These are phyloP conservation scores for Hylia prasina DNA, from an alignment of 2,113 vertebrate species.

Conservation along the genomic window DNA sequence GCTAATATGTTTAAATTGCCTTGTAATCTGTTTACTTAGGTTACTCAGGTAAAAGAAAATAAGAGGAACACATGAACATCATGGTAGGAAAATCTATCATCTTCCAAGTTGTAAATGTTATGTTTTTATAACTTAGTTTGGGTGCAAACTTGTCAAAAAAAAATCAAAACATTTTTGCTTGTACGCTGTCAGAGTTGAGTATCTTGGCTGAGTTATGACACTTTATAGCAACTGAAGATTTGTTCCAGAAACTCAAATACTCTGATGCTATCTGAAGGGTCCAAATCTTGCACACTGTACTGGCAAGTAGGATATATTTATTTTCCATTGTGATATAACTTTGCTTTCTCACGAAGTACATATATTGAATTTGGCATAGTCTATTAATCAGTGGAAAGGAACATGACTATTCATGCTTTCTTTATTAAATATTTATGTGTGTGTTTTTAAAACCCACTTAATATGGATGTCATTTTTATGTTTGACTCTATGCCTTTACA, in stretches of 20 bases:
- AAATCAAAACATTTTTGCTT: background rate
- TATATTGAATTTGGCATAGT: background rate
- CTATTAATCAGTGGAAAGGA: background rate
- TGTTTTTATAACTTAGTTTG: slow-evolving; percentile 15
- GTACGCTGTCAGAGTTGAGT: background rate
- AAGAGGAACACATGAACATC: background rate
- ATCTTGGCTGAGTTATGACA: background rate
- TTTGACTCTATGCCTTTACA: slow-evolving; percentile 11
- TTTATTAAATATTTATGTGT: slow-evolving; percentile 2
- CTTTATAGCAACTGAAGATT: background rate
- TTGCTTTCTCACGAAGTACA: slow-evolving; percentile 41
- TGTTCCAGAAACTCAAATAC: background rate
- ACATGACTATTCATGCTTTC: background rate
- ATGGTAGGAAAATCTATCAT: slow-evolving; percentile 40
- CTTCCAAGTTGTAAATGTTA: slow-evolving; percentile 37
- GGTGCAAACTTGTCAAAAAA: background rate
- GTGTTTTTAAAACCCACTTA: background rate
- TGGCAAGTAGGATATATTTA: background rate
- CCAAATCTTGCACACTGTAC: background rate
- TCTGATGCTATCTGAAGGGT: background rate
- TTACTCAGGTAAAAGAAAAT: slow-evolving; percentile 69
- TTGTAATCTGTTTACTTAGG: slow-evolving; percentile 67
- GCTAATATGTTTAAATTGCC: slow-evolving; percentile 47
- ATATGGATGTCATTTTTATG: slow-evolving; percentile 15
- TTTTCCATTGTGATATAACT: background rate